Base-by-base conservation (phyloP, 2,888 invertebrate species). In the Empis stercorea region DNA sequence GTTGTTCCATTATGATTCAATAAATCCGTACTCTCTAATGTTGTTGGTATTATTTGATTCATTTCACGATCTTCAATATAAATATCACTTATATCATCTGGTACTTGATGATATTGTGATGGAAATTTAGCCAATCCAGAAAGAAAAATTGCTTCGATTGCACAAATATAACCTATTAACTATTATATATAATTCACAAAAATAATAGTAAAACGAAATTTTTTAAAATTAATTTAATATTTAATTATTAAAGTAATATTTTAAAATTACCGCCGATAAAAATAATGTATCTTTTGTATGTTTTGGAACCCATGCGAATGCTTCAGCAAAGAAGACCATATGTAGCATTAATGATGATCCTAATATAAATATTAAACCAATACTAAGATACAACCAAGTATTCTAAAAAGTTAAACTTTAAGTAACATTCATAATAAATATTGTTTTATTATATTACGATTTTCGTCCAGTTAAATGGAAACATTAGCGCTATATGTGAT, bases 391-490 rank as follows among this genome's bases (percentile, higher is more conserved):
- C 64, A 81, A 76, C 73, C 80, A 79, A 64, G 80, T 78, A 71
- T 82, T 82, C 82, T 82, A n/a, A n/a, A n/a, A n/a, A n/a, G n/a
- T n/a, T n/a, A n/a, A n/a, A n/a, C n/a, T n/a, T n/a, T n/a, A n/a
- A n/a, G 66, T 10, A 62, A 44, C 51, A 46, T n/a, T n/a, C n/a
- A n/a, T n/a, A 37, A 14, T 37, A 37, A 37, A 37, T 9, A 16
- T 16, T 4, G 2, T 10, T 10, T 3, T 37, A 16, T 10, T 5
- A 37, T 73, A 81, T 76, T 69, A 84, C 84, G 76, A 84, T 71
- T 75, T 80, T 81, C 56, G 80, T 78, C 83, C 84, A 84, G 66
- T 83, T 82, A 64, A 84, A 79, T 57, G 84, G 84, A 70, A 85
- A 84, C 71, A 83, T 75, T 69, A 83, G 80, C 63, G 82, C 76